Evolutionary conservation across 53 echinoderm and acorn worm species (phyloP).

Genomic region (Echinometra lucunter): DNA sequence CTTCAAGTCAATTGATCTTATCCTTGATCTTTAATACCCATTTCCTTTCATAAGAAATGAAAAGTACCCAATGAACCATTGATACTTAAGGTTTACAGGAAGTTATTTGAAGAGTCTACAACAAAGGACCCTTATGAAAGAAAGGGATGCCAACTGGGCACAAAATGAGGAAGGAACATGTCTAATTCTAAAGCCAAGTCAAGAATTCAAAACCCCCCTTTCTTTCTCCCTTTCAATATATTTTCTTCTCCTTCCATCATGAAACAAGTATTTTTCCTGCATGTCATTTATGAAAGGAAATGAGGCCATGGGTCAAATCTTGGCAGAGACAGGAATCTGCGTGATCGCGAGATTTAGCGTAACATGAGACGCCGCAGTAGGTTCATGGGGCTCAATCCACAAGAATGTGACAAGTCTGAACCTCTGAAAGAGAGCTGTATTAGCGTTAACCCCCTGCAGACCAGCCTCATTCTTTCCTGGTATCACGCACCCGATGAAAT

Average conservation of each 20-base stretch:
- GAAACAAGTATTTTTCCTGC: slow-evolving; percentile 42
- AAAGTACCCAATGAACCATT: not conserved
- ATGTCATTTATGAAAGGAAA: slow-evolving; percentile 51
- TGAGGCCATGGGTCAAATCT: slow-evolving; percentile 23
- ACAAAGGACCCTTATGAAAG: not conserved
- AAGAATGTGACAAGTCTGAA: slow-evolving; percentile 39
- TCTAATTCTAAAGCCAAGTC: not conserved
- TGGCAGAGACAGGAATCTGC: slow-evolving; percentile 45
- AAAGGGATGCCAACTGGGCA: not conserved
- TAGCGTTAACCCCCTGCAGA: not conserved
- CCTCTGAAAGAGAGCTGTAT: not conserved
- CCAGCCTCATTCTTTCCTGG: not conserved
- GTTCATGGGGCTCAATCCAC: slow-evolving; percentile 9
- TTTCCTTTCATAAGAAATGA: too few relatives aligned
- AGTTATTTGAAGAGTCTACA: not conserved
- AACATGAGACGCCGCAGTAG: slow-evolving; percentile 44
- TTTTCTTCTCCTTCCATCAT: not conserved
- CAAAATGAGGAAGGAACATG: slow-evolving; percentile 27
- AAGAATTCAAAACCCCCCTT: slow-evolving; percentile 19
- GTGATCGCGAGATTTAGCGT: slow-evolving; percentile 26
- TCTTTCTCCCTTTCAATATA: slow-evolving; percentile 36
- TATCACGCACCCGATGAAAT: not conserved
- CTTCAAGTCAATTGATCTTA: too few relatives aligned
- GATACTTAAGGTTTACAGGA: not conserved
- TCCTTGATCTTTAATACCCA: too few relatives aligned